These are phyloP conservation scores for Cyclophora albipunctata DNA, from an alignment of 2,888 invertebrate genomes.

Conservation along the genomic window DNA sequence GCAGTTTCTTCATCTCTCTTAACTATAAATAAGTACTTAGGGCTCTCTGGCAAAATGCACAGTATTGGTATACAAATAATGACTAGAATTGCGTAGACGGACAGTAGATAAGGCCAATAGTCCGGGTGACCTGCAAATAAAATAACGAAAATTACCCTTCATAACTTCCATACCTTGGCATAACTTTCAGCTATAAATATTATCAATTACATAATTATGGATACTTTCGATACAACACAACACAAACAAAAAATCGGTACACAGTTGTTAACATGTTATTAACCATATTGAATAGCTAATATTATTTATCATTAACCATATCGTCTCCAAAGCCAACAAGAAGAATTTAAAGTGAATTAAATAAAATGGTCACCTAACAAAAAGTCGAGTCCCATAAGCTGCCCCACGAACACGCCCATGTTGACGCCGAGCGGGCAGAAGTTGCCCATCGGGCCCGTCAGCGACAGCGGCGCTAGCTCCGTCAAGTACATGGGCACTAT, in stretches of 20 bases:
- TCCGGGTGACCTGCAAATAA: slow-evolving; percentile 75
- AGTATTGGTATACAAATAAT: slow-evolving; percentile 77
- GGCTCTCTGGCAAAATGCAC: slow-evolving; percentile 89
- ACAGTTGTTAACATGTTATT: too few relatives aligned
- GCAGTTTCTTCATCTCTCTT: slow-evolving; percentile 79
- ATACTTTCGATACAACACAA: too few relatives aligned
- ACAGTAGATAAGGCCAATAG: slow-evolving; percentile 86
- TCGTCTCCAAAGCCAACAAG: too few relatives aligned
- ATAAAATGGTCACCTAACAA: slow-evolving; percentile 70
- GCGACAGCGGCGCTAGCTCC: slow-evolving; percentile 85
- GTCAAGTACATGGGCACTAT: slow-evolving; percentile 93
- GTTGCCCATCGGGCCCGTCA: slow-evolving; percentile 91
- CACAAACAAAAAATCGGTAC: too few relatives aligned
- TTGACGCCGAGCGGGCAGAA: slow-evolving; percentile 88
- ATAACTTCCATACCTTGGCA: too few relatives aligned
- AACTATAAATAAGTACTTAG: slow-evolving; percentile 87
- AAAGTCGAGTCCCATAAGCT: slow-evolving; percentile 79
- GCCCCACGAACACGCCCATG: slow-evolving; percentile 83
- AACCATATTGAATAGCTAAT: too few relatives aligned
- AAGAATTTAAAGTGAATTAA: too few relatives aligned
- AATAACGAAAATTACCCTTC: too few relatives aligned
- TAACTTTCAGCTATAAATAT: too few relatives aligned
- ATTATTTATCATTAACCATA: too few relatives aligned
- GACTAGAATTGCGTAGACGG: slow-evolving; percentile 81
- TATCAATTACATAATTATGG: too few relatives aligned